Evolutionary conservation across 2,888 invertebrate genomes (phyloP).

Genomic region (Sarcophaga carnaria): DNA sequence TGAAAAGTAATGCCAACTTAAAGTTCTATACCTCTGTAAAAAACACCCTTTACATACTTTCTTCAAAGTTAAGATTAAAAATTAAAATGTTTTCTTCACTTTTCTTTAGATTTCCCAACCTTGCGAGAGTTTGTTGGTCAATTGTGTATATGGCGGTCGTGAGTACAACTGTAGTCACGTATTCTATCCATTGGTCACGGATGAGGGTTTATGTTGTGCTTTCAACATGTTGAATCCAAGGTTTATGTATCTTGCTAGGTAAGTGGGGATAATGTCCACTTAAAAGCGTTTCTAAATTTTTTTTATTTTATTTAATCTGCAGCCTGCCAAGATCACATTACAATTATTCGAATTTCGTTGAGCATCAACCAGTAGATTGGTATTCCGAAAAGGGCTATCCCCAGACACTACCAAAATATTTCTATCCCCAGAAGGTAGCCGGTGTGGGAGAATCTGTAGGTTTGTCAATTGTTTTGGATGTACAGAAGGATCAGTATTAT

Average conservation of each 20-base stretch:
- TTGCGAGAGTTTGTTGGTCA: slow-evolving; percentile 87
- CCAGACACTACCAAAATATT: slow-evolving; percentile 82
- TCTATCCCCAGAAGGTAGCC: slow-evolving; percentile 83
- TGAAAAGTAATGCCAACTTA: no score
- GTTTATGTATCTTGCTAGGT: slow-evolving; percentile 75
- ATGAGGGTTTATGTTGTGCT: slow-evolving; percentile 91
- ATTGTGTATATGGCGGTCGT: slow-evolving; percentile 86
- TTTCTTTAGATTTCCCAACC: slow-evolving; percentile 86
- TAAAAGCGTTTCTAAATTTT: neutral
- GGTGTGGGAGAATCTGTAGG: slow-evolving; percentile 88
- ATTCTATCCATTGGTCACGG: slow-evolving; percentile 85
- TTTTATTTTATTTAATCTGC: neutral
- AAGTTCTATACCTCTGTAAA: no score
- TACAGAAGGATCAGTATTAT: slow-evolving; percentile 88
- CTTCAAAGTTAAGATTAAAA: no score
- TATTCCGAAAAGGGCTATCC: slow-evolving; percentile 88
- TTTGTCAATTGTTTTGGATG: slow-evolving; percentile 87
- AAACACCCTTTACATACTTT: no score
- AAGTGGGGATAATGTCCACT: neutral
- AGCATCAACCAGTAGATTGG: slow-evolving; percentile 84
- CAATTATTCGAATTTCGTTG: slow-evolving; percentile 30
- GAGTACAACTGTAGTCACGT: slow-evolving; percentile 85
- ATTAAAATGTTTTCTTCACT: neutral
- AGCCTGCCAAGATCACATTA: slow-evolving; percentile 69
- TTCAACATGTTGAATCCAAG: slow-evolving; percentile 88